Evolutionary conservation across 2,797 vertebrate genomes (phyloP).

Genomic region (Spinus olivaceus): DNA sequence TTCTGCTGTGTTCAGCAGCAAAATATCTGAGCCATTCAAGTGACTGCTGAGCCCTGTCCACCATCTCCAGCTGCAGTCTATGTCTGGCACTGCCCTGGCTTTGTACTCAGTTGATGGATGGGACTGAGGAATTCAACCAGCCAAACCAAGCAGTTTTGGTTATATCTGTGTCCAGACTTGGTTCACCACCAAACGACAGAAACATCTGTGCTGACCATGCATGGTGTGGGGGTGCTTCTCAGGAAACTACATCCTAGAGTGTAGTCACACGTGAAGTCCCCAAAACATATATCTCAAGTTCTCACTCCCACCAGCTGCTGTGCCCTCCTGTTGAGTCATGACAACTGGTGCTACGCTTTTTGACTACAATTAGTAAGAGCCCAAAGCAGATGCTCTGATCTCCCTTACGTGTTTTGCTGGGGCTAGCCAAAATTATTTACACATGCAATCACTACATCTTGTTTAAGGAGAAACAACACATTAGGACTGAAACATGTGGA

Average conservation of each 20-base stretch:
- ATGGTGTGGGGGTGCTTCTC: neutral
- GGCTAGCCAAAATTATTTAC: neutral
- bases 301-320: neutral
- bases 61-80: neutral
- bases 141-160: neutral
- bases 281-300: neutral
- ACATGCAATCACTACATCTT: neutral
- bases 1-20: neutral
- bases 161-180: neutral
- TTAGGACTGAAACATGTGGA: neutral
- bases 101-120: neutral
- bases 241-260: neutral
- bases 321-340: neutral
- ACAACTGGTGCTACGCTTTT: neutral
- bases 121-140: neutral
- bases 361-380: neutral
- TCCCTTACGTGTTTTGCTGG: neutral
- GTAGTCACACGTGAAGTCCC: neutral
- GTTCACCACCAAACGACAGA: neutral
- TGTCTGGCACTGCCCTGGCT: neutral
- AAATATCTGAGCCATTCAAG: neutral
- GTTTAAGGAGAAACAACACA: neutral
- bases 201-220: neutral
- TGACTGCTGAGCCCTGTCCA: rapidly evolving
- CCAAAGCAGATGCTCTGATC: neutral